Evolutionary conservation across 2,888 invertebrate species (phyloP), one percentile per base, ranked within the genome.

Genomic region (Teleiodes luculella): DNA sequence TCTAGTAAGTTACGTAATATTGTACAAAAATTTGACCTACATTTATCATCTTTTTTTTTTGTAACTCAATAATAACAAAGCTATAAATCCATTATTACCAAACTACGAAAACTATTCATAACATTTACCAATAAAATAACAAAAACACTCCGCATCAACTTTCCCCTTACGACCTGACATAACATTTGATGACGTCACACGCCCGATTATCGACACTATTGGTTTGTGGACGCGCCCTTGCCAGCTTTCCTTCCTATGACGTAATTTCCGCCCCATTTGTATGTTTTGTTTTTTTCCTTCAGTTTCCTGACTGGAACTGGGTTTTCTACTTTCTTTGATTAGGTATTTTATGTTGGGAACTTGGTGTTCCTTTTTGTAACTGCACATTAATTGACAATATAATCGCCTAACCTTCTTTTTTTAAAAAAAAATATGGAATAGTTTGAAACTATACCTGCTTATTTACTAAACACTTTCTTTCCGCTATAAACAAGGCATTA

Each of bases 191-290:
- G 56, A 60, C 58, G 60, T 61, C 48, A 33, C 48, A 35, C 39
- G 14, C 52, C 47, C 52, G 10, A 20, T 30, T 52, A 57, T 57
- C 55, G 55, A 57, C 50, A 49, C 37, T 18, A 54, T 57, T 35
- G 48, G 35, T 35, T 48, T 48, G 46, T 51, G 52, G 57, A 53
- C 57, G 43, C 43, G 50, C 52, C 57, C 49, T 43, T 43, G 33
- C 39, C 41, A 47, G 63, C 64, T 62, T 58, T 64, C 64, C 61
- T 65, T 65, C 64, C 59, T 61, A 61, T 62, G 62, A 62, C 59
- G 63, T 65, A 57, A 63, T 66, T 74, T 71, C 74, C 68, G 65
- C 63, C 56, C 63, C 66, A 67, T 70, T 75, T 74, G 70, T 74
- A 62, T 55, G 57, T 61, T 58, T 59, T 66, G 65, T 57, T 47